Evolutionary conservation across 1,140 invertebrate genomes (phyloP).

Genomic region (Caenorhabditis brenneri): DNA sequence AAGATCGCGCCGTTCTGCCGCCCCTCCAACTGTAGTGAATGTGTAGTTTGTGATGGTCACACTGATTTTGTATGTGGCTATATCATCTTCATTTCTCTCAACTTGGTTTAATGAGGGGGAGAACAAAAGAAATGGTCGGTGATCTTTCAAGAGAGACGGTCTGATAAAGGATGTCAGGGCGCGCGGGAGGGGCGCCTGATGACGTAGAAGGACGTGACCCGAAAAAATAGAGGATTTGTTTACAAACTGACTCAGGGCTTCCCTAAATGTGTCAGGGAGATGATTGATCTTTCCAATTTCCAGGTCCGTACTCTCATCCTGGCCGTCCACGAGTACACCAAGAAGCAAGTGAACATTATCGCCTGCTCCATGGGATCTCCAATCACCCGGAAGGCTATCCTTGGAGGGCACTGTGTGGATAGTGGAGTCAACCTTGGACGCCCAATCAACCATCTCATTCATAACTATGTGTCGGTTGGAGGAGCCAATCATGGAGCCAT

Average conservation of each 20-base stretch:
- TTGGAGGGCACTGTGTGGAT: slow-evolving; percentile 57
- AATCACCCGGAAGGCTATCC: slow-evolving; percentile 66
- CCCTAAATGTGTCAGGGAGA: not conserved
- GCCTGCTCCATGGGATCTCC: slow-evolving; percentile 70
- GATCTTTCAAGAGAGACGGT: not conserved
- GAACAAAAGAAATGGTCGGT: not conserved
- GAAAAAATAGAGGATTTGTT: not conserved
- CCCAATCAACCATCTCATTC: slow-evolving; percentile 57
- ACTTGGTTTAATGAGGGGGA: not conserved
- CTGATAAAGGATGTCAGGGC: not conserved
- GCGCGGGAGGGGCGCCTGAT: not conserved
- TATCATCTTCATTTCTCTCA: too few relatives aligned
- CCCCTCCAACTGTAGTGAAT: not conserved
- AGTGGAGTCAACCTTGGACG: slow-evolving; percentile 50
- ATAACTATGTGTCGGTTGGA: slow-evolving; percentile 56
- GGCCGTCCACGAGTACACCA: slow-evolving; percentile 65
- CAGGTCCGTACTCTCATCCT: slow-evolving; percentile 45
- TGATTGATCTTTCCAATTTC: not conserved
- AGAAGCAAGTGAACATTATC: slow-evolving; percentile 65
- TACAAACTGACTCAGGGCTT: not conserved
- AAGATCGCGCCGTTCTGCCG: not conserved
- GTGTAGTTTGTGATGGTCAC: slow-evolving; percentile 15
- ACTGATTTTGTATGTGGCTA: not conserved
- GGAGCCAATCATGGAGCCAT: slow-evolving; percentile 56
- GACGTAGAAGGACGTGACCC: not conserved